These are phyloP conservation scores for Onchidella celtica DNA, from an alignment of 2,888 invertebrate species.

Conservation along the genomic window DNA sequence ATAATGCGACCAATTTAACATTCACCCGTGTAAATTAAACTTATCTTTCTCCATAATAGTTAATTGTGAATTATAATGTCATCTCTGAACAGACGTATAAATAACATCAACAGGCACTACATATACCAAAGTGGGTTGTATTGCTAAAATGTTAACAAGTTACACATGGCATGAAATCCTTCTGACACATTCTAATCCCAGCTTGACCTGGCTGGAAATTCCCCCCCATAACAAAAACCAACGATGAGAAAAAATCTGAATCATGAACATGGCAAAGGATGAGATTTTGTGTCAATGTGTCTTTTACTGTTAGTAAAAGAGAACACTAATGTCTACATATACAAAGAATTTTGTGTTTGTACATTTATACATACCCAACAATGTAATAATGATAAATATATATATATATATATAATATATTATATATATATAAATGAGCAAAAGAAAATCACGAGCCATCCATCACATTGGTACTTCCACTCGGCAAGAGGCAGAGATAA, in stretches of 20 bases:
- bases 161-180: neutral
- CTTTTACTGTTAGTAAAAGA: neutral
- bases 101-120: too few relatives aligned
- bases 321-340: neutral
- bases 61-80: too few relatives aligned
- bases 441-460: slow-evolving; percentile 22
- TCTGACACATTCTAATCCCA: neutral
- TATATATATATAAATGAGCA: too few relatives aligned
- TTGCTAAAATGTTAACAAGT: neutral
- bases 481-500: neutral
- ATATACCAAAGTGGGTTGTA: too few relatives aligned
- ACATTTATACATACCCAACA: slow-evolving; percentile 24
- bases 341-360: neutral
- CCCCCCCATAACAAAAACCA: neutral
- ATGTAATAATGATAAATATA: neutral
- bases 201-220: neutral
- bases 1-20: too few relatives aligned
- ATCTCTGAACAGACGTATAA: too few relatives aligned
- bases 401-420: too few relatives aligned
- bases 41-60: too few relatives aligned
- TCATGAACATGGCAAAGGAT: neutral
- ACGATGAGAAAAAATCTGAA: too few relatives aligned
- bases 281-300: neutral
- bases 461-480: slow-evolving; percentile 8
- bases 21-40: too few relatives aligned